These are phyloP conservation scores for Tetragnatha montana DNA, from an alignment of 2,888 invertebrate species.

Conservation along the genomic window DNA sequence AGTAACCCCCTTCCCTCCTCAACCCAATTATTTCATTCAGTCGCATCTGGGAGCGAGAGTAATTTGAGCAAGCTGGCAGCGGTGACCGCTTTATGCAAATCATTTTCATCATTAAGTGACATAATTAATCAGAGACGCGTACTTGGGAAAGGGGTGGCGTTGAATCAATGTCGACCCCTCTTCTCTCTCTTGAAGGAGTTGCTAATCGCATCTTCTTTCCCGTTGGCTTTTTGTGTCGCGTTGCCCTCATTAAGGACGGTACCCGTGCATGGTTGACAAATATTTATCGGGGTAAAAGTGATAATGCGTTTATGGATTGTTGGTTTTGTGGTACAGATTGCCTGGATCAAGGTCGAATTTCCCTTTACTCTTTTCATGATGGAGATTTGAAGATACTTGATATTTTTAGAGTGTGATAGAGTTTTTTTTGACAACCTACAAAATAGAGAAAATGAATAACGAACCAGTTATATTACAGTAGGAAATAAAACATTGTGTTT, in stretches of 20 bases:
- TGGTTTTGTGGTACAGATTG: not conserved
- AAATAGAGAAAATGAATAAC: too few relatives aligned
- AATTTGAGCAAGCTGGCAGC: conserved; percentile 14
- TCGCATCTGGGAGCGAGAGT: conserved; percentile 2
- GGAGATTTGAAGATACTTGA: too few relatives aligned
- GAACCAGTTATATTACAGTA: too few relatives aligned
- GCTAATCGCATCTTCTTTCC: conserved; percentile 9
- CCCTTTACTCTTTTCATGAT: too few relatives aligned
- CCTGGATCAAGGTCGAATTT: too few relatives aligned
- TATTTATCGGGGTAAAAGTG: not conserved
- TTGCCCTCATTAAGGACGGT: conserved; percentile 9
- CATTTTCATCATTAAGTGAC: conserved; percentile 53
- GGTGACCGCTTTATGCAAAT: conserved; percentile 53
- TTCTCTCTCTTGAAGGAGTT: not conserved
- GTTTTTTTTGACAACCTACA: too few relatives aligned
- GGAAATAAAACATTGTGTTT: too few relatives aligned
- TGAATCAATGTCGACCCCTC: conserved; percentile 43
- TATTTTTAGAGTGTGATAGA: too few relatives aligned
- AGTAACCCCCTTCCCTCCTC: not conserved
- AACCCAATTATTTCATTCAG: not conserved
- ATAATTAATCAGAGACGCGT: conserved; percentile 50
- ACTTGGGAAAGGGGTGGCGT: conserved; percentile 38
- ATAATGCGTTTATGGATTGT: conserved; percentile 10
- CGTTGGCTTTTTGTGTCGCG: not conserved
- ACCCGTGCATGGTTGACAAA: conserved; percentile 4